A percentile compares a stretch with the other conserved stretches of the same genome.
These are phyloP conservation scores for Cynaeus angustus DNA, from an alignment of 2,888 invertebrate genomes.

Conservation along the genomic window DNA sequence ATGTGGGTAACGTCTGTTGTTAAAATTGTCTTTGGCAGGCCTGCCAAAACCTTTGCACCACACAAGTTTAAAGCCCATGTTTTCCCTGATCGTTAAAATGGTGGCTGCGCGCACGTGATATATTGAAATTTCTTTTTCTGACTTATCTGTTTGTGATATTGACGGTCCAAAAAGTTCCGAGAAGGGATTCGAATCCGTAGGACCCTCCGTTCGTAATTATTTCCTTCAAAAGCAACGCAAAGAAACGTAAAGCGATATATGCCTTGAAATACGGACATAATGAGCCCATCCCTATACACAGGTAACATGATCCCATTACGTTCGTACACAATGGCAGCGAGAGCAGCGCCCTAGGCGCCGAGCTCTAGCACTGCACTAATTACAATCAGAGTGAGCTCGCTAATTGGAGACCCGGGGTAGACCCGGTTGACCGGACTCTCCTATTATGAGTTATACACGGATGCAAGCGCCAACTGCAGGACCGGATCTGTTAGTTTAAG, in stretches of 20 bases:
- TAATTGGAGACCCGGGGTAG: conserved; percentile 60
- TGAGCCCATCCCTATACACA: conserved; percentile 38
- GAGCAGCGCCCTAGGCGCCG: conserved; percentile 54
- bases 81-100: conserved; percentile 41
- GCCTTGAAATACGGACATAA: conserved; percentile 34
- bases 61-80: conserved; percentile 24
- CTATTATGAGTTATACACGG: conserved; percentile 39
- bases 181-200: not conserved
- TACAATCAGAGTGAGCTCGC: conserved; percentile 58
- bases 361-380: conserved; percentile 58
- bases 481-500: conserved; percentile 31
- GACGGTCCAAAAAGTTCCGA: conserved; percentile 18
- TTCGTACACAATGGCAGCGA: conserved; percentile 54
- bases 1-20: not conserved
- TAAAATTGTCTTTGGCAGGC: conserved; percentile 1
- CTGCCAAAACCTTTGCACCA: conserved; percentile 8
- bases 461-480: conserved; percentile 26
- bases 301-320: conserved; percentile 56
- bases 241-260: conserved; percentile 16
- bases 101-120: conserved; percentile 42
- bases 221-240: conserved; percentile 11
- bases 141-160: conserved; percentile 38
- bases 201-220: conserved; percentile 22
- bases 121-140: conserved; percentile 39
- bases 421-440: conserved; percentile 52